Evolutionary conservation across 2,888 invertebrate genomes (phyloP).

Genomic region (Reticulitermes lucifugus): DNA sequence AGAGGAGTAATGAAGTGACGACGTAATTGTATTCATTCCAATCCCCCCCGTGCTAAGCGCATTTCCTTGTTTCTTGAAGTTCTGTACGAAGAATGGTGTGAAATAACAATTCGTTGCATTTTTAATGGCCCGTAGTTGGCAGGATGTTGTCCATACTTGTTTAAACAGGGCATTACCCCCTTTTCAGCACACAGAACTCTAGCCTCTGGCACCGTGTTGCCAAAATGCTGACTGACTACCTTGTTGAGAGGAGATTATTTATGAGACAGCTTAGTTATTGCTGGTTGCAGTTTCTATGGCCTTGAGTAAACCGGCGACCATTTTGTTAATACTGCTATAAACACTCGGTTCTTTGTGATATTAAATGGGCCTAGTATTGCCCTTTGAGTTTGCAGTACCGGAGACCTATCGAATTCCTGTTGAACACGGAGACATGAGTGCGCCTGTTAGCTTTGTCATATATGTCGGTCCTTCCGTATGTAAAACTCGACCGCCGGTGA

Average conservation of each 20-base stretch:
- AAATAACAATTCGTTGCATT: conserved; percentile 17
- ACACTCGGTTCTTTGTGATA: background rate
- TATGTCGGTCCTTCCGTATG: too few species aligned
- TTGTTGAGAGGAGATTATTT: conserved; percentile 44
- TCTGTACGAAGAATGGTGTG: background rate
- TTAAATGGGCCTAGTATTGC: too few species aligned
- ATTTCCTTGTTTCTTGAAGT: background rate
- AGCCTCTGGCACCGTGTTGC: conserved; percentile 16
- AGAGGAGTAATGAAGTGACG: too few species aligned
- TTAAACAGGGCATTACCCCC: conserved; percentile 22
- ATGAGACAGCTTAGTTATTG: conserved; percentile 42
- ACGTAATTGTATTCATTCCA: too few species aligned
- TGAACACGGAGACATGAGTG: too few species aligned
- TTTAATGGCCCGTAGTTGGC: conserved; percentile 3
- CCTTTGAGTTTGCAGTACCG: too few species aligned
- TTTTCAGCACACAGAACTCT: background rate
- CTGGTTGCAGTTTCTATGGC: conserved; percentile 14
- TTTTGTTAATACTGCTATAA: conserved; percentile 13
- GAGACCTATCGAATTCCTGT: too few species aligned
- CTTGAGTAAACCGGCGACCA: conserved; percentile 2
- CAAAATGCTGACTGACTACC: conserved; percentile 38
- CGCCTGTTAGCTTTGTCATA: too few species aligned
- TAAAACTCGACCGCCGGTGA: too few species aligned
- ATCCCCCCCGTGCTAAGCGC: background rate
- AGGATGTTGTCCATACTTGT: background rate